Base-by-base conservation (phyloP, 2,888 invertebrate species). In the Leuctra nigra region DNA sequence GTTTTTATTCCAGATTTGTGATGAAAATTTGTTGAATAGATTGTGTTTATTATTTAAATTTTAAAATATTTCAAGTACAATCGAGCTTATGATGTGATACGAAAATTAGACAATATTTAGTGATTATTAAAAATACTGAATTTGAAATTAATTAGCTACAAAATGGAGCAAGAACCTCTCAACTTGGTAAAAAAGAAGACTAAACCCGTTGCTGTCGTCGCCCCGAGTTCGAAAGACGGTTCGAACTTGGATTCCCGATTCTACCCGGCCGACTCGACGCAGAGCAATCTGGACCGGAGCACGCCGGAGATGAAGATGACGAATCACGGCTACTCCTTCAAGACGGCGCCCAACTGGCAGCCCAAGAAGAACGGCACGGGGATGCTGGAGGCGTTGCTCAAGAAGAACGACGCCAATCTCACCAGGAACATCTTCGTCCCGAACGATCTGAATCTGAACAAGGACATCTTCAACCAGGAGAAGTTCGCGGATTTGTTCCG, bases 151-250 rank as follows among this genome's bases (percentile, higher is more conserved):
- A n/a, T n/a, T n/a, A 22, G 18, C 33, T 55, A 56, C 48, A 48
- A 25, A 20, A 39, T 48, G 54, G 58, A 60, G 50, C 56, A 38
- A 57, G 63, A 63, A 52, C 75, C 80, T 72, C 72, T 80, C 72
- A 79, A 79, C 73, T 71, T 76, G 66, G 74, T 75, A 64, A 75
- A 75, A 60, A 74, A 73, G 61, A 76, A 75, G 66, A 72, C 73
- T 68, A 69, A 68, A 61, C 77, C 77, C 50, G 74, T 78, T 55
- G 78, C 77, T 47, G 75, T 78, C 56, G 77, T 78, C 38, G 75
- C 77, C 16, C 78, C 78, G 33, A 77, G 73, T 13, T 68, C 73
- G 53, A 67, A 66, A 23, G 59, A 66, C 2, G 61, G 60, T 25
- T 35, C 35, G 24, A 22, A 56, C 18, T 7, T 25, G 4, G 56